Conservation (phyloP, 2,888 invertebrate species). For the Ectropis crepuscularia region DNA sequence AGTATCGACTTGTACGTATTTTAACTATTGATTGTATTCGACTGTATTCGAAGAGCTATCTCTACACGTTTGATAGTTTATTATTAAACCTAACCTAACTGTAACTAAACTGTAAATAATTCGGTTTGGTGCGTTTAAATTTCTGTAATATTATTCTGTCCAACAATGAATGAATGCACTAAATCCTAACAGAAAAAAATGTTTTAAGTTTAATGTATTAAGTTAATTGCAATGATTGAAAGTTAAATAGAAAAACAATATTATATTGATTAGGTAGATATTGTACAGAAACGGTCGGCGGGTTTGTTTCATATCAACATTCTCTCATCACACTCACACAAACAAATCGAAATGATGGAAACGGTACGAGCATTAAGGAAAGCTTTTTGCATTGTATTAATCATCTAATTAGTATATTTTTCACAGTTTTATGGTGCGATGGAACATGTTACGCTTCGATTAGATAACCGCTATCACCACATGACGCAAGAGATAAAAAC, state of each 20-base stretch:
- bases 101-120: too few relatives aligned
- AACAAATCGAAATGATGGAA: slow-evolving; percentile 65
- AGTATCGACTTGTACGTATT: too few relatives aligned
- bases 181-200: too few relatives aligned
- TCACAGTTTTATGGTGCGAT: slow-evolving; percentile 57
- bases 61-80: too few relatives aligned
- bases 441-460: slow-evolving; percentile 43
- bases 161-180: too few relatives aligned
- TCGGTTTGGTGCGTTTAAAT: too few relatives aligned
- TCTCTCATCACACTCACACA: slow-evolving; percentile 66
- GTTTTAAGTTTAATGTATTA: not conserved
- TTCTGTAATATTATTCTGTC: too few relatives aligned
- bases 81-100: too few relatives aligned
- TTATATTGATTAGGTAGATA: slow-evolving; percentile 6
- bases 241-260: not conserved
- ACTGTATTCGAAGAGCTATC: too few relatives aligned
- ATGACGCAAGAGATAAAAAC: slow-evolving; percentile 55
- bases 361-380: slow-evolving; percentile 77
- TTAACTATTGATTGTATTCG: too few relatives aligned
- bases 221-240: not conserved
- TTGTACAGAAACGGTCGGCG: slow-evolving; percentile 62
- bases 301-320: slow-evolving; percentile 66
- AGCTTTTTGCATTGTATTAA: slow-evolving; percentile 45
- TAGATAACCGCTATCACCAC: slow-evolving; percentile 46
- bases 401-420: slow-evolving; percentile 37